phyloP scores from a whole-genome alignment of 92 coral and sea anemone genomes.

The Porites evermanni region DNA sequence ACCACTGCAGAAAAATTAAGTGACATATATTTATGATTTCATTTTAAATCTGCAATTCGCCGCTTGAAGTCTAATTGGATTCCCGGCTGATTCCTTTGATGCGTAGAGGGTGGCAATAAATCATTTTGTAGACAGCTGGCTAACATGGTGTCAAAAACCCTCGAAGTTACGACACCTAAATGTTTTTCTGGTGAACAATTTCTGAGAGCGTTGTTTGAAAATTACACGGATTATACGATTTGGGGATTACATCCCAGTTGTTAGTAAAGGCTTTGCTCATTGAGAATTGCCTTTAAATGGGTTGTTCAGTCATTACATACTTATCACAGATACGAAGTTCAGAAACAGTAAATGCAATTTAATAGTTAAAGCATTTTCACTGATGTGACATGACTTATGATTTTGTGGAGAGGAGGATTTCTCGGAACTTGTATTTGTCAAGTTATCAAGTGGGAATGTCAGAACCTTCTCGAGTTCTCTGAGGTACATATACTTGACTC shows the following conservation, averaged over 20 bases:
- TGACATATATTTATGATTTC: constrained; percentile 20
- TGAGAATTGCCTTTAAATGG: not conserved
- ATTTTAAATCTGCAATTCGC: constrained; percentile 7
- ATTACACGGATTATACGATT: not conserved
- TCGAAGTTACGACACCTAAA: constrained; percentile 11
- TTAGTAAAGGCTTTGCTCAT: not conserved
- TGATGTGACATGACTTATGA: not conserved
- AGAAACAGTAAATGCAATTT: not conserved
- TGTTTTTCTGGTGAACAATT: constrained; percentile 6
- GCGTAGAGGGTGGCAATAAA: constrained; percentile 4
- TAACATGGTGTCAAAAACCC: not conserved
- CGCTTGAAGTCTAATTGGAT: constrained; percentile 19
- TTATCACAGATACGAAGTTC: not conserved
- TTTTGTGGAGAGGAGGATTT: not conserved
- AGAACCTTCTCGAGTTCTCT: not conserved
- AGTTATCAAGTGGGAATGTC: not conserved
- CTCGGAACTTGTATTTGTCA: not conserved
- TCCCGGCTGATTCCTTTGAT: not conserved
- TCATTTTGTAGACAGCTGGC: constrained; percentile 11
- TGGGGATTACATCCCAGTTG: not conserved
- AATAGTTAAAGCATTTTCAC: not conserved
- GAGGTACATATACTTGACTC: not conserved
- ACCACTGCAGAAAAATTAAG: not conserved
- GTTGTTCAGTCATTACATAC: not conserved
- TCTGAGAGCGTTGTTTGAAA: constrained; percentile 5